A percentile compares a stretch with the other conserved stretches of the same genome.
These are phyloP conservation scores for Calcarius lapponicus DNA, from an alignment of 2,797 vertebrate genomes.

Conservation along the genomic window DNA sequence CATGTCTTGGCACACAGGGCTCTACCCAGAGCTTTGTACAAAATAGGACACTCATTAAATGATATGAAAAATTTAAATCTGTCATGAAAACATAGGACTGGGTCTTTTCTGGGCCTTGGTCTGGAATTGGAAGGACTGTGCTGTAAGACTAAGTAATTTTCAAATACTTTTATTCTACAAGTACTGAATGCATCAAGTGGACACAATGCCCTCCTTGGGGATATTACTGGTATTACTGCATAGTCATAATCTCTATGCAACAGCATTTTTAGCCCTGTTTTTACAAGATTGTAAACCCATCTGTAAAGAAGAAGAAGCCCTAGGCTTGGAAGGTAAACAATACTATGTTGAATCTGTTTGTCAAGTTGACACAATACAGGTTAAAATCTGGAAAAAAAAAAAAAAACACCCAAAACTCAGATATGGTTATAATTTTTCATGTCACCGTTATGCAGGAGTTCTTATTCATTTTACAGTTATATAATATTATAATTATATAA, in stretches of 20 bases:
- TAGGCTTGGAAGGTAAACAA: background rate
- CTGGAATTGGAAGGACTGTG: background rate
- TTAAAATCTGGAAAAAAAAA: background rate
- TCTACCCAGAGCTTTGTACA: background rate
- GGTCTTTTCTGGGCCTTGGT: background rate
- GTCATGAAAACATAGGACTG: background rate
- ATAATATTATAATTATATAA: background rate
- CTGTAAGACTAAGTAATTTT: background rate
- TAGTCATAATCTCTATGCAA: background rate
- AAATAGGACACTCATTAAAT: background rate
- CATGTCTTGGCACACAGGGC: background rate
- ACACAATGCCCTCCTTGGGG: background rate
- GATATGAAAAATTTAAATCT: background rate
- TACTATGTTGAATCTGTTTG: background rate
- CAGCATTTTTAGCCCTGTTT: background rate
- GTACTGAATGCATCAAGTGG: background rate
- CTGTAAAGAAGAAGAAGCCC: background rate
- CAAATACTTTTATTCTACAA: background rate
- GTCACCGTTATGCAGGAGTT: background rate
- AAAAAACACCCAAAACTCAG: fast-evolving
- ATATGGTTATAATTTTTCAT: background rate
- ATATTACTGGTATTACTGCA: background rate
- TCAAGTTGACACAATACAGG: background rate
- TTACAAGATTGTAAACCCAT: background rate
- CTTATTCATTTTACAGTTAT: background rate